Evolutionary conservation across 2,113 vertebrate genomes (phyloP), one percentile per base, ranked within the genome.

Genomic region (Dunckerocampus dactyliophorus): DNA sequence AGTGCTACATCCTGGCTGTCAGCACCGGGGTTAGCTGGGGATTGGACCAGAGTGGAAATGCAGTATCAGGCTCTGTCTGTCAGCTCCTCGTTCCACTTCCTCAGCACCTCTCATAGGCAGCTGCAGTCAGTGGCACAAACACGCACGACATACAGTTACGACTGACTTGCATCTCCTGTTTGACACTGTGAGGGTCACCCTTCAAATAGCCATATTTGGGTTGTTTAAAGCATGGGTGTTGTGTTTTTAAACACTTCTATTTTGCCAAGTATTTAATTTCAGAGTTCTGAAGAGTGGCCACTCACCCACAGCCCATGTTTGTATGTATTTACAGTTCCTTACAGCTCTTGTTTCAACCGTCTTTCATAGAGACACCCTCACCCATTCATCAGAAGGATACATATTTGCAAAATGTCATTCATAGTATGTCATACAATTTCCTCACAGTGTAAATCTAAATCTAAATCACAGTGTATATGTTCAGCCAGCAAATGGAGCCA

Each of bases 1-100:
- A 90, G 85, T 89, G 88, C 87, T 90, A 90, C 81, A 90, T 90
- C 86, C 87, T 89, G 85, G 85, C 87, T 89, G 88, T 88, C 87
- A 88, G 88, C 84, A 77, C 82, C 72, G 72, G 87, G 81, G 80
- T 86, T 85, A 85, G 84, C 81, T 80, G 67, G 82, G 87, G 84
- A 85, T 82, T 84, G 77, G 81, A 69, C 77, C 74, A 77, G 58
- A 85, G 86, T 87, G 82, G 84, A 85, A 84, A 74, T 75, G 83
- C 81, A 71, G 86, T 78, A 87, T 85, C 77, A 72, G 77, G 79
- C 65, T 76, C 75, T 76, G 83, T 90, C 89, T 87, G 85, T 90
- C 89, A 89, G 87, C 88, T 87, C 85, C 86, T 85, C 79, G 20
- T 86, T 83, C 77, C 54, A 76, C 83, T 79, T 85, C 81, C 82